A percentile compares a stretch with the other conserved stretches of the same genome.
These are phyloP conservation scores for Centroberyx gerrardi DNA, from an alignment of 2,797 vertebrate species.

Conservation along the genomic window DNA sequence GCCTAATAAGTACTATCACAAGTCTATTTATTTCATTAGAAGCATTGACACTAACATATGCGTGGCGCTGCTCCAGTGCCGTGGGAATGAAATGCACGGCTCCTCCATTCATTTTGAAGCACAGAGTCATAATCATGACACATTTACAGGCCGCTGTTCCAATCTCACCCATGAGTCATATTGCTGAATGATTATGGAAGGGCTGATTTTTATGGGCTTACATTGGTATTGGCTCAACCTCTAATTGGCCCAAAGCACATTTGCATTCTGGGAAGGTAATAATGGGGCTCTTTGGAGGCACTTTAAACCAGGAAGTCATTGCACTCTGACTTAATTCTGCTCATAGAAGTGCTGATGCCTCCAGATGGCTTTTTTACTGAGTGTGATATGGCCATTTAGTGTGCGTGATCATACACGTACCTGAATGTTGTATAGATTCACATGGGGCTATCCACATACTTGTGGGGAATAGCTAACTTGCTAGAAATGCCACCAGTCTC, in stretches of 20 bases:
- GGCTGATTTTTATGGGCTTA: slow-evolving; percentile 78
- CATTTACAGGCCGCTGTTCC: slow-evolving; percentile 76
- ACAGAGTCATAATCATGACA: slow-evolving; percentile 75
- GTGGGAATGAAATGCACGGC: slow-evolving; percentile 72
- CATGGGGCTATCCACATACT: slow-evolving; percentile 23
- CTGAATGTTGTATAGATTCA: not conserved
- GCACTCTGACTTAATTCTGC: slow-evolving; percentile 81
- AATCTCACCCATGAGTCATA: slow-evolving; percentile 80
- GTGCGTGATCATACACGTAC: slow-evolving; percentile 70
- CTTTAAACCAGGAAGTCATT: slow-evolving; percentile 80
- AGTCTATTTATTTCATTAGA: slow-evolving; percentile 82
- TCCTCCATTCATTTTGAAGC: slow-evolving; percentile 72
- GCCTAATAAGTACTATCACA: slow-evolving; percentile 78
- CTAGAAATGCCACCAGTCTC: slow-evolving; percentile 44
- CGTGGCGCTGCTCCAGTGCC: slow-evolving; percentile 70
- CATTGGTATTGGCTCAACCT: slow-evolving; percentile 81
- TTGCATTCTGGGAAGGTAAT: slow-evolving; percentile 84
- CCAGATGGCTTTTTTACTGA: slow-evolving; percentile 81
- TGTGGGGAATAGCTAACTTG: slow-evolving; percentile 54
- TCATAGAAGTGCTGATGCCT: slow-evolving; percentile 80
- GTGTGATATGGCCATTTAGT: slow-evolving; percentile 77
- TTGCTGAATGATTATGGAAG: slow-evolving; percentile 78
- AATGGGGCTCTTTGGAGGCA: slow-evolving; percentile 79
- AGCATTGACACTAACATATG: slow-evolving; percentile 73
- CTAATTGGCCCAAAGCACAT: slow-evolving; percentile 83